Evolutionary conservation across 2,888 invertebrate genomes (phyloP), one percentile per base, ranked within the genome.

Genomic region (Megamerina dolium): DNA sequence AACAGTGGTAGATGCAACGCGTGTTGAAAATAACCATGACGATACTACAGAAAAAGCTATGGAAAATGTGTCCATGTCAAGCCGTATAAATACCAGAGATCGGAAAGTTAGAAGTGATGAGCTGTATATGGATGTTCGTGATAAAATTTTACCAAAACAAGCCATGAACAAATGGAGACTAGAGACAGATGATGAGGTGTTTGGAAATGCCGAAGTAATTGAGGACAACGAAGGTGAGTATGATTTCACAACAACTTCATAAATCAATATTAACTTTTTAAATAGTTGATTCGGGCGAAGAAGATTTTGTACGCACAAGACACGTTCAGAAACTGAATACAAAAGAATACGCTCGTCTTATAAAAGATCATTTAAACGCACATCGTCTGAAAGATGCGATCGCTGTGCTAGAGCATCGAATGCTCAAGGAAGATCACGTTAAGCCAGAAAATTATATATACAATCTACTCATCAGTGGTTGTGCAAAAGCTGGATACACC

Each of bases 401-500:
- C 16, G 80, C 83, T 52, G 77, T 93, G 3, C 66, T 93, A 36
- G 86, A 90, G 62, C 73, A 79, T n/a, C 75, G 77, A 64, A 85
- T 90, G 83, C 61, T 85, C 6, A 78, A 84, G 66, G 77, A 82
- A 56, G 91, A 93, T 64, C 75, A 80, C 55, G 86, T 85, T 0
- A 81, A 82, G 64, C 92, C 93, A 1, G 83, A 80, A 46, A 77
- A 75, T 51, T 88, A 87, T 62, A 83, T 88, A 56, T 94, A 83
- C 63, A 86, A 85, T 62, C 74, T 89, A 42, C 68, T 95, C n/a
- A 83, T 96, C 46, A 81, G 83, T 45, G 87, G 81, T 8, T 88
- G 88, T 70, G 92, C 88, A 3, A 74, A 81, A 56, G 83, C 82
- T 2, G 95, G 95, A 0, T 87, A 89, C 59, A 80, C 89, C 2